These are phyloP conservation scores for Odontomyia ornata DNA, from an alignment of 2,888 invertebrate genomes.

Conservation along the genomic window DNA sequence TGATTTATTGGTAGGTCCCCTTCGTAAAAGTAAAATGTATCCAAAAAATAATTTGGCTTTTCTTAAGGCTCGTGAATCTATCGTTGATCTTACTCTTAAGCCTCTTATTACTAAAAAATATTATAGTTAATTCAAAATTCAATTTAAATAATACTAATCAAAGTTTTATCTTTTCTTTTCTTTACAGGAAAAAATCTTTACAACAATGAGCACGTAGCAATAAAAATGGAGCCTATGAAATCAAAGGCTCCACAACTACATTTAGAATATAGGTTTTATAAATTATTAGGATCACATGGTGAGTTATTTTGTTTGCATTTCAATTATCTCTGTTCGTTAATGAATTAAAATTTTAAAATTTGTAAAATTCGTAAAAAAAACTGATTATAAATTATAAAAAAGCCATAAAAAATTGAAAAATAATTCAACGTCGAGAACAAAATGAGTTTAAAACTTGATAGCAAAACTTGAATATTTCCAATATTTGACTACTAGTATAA, in stretches of 20 bases:
- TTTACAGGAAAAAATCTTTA: constrained; percentile 97
- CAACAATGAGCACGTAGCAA: constrained; percentile 99
- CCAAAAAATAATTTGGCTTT: no score
- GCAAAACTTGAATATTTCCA: no score
- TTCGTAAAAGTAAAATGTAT: no score
- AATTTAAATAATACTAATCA: not conserved
- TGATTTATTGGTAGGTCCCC: no score
- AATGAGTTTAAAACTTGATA: not conserved
- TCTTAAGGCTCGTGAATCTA: no score
- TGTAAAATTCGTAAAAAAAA: not conserved
- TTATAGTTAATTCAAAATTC: no score
- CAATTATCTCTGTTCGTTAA: constrained; percentile 50
- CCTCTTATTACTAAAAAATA: no score
- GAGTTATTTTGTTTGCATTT: constrained; percentile 62
- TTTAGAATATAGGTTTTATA: constrained; percentile 99
- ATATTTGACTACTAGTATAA: no score
- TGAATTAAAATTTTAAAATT: not conserved
- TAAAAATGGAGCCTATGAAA: constrained; percentile 99
- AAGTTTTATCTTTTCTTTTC: constrained; percentile 55
- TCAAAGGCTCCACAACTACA: constrained; percentile 99
- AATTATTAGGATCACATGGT: constrained; percentile 98
- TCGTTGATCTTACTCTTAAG: no score
- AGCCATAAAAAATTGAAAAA: not conserved
- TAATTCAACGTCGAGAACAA: constrained; percentile 2
- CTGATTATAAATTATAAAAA: not conserved